Evolutionary conservation across 2,797 vertebrate species (phyloP), one percentile per base, ranked within the genome.

Genomic region (Aselliscus stoliczkanus): DNA sequence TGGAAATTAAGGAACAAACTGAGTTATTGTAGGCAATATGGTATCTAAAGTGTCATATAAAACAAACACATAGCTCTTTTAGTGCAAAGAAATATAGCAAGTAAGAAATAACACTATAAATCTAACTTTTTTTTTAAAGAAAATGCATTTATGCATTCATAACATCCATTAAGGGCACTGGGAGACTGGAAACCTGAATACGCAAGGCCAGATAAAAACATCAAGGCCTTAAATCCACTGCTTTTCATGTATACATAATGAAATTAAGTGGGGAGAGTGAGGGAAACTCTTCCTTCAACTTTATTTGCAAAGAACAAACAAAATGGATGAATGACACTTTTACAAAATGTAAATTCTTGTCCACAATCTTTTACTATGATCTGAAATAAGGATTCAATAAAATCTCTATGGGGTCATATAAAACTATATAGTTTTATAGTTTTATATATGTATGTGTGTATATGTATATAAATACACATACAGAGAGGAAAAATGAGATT

Each of bases 291-390:
- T 64, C 42, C 29, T 90, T 95, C 97, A 90, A 75, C 86, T 97
- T 88, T 95, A 79, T 86, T 80, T 60, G 92, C 88, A 87, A 96
- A 97, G 90, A 85, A 96, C 97, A 97, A 98, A 80, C 72, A 97
- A 69, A 94, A 83, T 34, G 94, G 27, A 82, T 93, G 37, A 88
- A 80, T 82, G 17, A 29, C 70, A 95, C 93, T 93, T 98, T 96
- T 83, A 97, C 82, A 98, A 94, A 98, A 97, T 76, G 92, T 58
- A 39, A 98, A 98, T 97, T 98, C 97, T 98, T 98, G 98, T 60
- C 27, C 91, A 87, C 8, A 70, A 69, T 87, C 34, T 72, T 88
- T 93, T 93, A 73, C 37, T 96, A 67, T 84, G 88, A 97, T 93
- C 75, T 90, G 84, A 98, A 97, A 97, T 94, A 96, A 98, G 96